Evolutionary conservation across 2,797 vertebrate genomes (phyloP).

Genomic region (Chanos chanos): DNA sequence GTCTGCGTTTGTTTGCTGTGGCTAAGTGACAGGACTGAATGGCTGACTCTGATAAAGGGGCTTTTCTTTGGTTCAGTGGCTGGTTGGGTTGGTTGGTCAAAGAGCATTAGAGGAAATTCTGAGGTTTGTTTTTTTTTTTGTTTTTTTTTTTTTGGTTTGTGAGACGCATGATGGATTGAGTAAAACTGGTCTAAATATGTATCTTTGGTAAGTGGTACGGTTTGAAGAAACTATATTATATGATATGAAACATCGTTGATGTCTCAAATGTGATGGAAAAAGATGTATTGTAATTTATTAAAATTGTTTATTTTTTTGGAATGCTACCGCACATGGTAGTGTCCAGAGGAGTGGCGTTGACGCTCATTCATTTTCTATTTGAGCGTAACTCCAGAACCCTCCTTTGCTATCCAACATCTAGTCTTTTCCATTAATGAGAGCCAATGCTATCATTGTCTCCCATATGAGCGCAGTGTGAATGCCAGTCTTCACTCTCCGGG

Average conservation of each 20-base stretch:
- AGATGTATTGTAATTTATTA: no score
- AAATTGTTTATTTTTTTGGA: no score
- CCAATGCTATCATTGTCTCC: slow-evolving; percentile 13
- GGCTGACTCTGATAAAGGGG: slow-evolving; percentile 31
- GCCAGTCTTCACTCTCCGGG: slow-evolving; percentile 12
- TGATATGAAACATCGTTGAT: no score
- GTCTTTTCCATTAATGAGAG: slow-evolving; percentile 6
- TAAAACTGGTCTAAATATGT: no score
- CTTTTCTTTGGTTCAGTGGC: slow-evolving; percentile 35
- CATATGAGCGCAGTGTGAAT: not conserved
- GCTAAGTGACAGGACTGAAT: slow-evolving; percentile 38
- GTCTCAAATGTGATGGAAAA: no score
- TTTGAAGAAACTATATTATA: no score
- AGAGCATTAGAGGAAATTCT: no score
- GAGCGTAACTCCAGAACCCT: slow-evolving; percentile 11
- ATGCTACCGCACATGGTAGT: no score
- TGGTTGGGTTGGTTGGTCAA: slow-evolving; percentile 28
- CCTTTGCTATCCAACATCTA: slow-evolving; percentile 7
- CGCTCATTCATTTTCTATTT: no score
- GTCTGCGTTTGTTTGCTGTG: slow-evolving; percentile 38
- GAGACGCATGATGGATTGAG: no score
- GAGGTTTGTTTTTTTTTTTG: not conserved
- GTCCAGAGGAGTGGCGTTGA: no score
- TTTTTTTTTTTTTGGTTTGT: not conserved
- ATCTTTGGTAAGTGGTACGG: no score